These are phyloP conservation scores for Oxyteleia sp. DNA, from an alignment of 2,888 invertebrate species.

Conservation along the genomic window DNA sequence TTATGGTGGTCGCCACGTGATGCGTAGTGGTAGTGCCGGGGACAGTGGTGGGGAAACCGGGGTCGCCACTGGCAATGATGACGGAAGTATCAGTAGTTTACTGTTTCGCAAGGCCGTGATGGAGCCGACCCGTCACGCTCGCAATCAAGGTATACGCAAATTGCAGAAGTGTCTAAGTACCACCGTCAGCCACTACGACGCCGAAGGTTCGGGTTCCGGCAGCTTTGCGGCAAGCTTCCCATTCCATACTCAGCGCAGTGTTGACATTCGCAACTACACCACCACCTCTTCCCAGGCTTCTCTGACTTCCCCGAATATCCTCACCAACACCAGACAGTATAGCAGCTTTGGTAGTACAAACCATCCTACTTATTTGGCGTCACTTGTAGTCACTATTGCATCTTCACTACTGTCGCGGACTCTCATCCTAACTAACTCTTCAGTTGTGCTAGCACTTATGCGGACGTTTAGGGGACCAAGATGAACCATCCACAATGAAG, in stretches of 20 bases:
- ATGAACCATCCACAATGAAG: constrained; percentile 24
- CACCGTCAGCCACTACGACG: constrained; percentile 92
- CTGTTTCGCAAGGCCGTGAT: constrained; percentile 83
- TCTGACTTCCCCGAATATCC: constrained; percentile 86
- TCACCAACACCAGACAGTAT: constrained; percentile 94
- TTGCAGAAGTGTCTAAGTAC: constrained; percentile 96
- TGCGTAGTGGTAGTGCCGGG: no score
- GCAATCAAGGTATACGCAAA: constrained; percentile 98
- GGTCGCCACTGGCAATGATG: constrained; percentile 79
- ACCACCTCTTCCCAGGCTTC: constrained; percentile 88
- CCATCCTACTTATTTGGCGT: constrained; percentile 88
- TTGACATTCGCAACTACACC: constrained; percentile 87
- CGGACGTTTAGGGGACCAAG: constrained; percentile 51
- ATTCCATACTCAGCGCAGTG: constrained; percentile 85
- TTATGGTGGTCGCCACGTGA: no score
- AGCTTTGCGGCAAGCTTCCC: constrained; percentile 82
- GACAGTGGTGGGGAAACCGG: no score
- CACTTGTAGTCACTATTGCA: constrained; percentile 70
- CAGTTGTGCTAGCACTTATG: constrained; percentile 55
- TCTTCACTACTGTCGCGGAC: constrained; percentile 65
- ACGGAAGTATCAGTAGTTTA: constrained; percentile 81
- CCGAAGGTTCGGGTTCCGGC: constrained; percentile 88
- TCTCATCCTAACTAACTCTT: constrained; percentile 52
- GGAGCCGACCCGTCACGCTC: constrained; percentile 93
- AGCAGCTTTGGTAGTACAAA: constrained; percentile 98